Evolutionary conservation across 92 coral and sea anemone genomes (phyloP).

Genomic region (Zoanthus solanderi): DNA sequence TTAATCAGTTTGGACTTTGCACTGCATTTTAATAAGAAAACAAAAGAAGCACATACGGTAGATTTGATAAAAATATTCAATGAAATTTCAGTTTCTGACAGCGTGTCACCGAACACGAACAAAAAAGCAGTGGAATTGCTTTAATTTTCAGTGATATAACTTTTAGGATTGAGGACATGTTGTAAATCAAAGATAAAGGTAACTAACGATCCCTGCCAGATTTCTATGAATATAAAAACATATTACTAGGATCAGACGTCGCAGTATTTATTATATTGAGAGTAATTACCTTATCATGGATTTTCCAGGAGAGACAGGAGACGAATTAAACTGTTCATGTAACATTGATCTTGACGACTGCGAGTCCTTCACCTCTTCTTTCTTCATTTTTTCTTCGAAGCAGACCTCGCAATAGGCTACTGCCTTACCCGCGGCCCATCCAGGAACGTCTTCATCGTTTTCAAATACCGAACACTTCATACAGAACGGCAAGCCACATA

Average conservation of each 20-base stretch:
- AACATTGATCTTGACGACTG: constrained; percentile 12
- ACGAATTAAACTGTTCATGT: constrained; percentile 20
- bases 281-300: constrained; percentile 18
- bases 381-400: constrained; percentile 31
- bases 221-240: constrained; percentile 17
- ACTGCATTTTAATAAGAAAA: constrained; percentile 6
- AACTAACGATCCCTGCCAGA: constrained; percentile 14
- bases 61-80: too few species aligned
- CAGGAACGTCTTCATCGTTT: constrained; percentile 18
- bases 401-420: constrained; percentile 25
- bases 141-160: neutral
- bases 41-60: neutral
- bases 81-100: neutral
- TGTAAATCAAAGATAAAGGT: constrained; percentile 10
- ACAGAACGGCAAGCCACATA: constrained; percentile 26
- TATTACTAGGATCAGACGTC: constrained; percentile 2
- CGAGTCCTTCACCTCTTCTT: constrained; percentile 21
- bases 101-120: neutral
- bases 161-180: constrained; percentile 6
- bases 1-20: constrained; percentile 20
- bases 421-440: constrained; percentile 39
- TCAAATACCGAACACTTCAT: constrained; percentile 23
- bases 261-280: constrained; percentile 24
- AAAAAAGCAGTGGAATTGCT: neutral
- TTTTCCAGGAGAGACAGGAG: constrained; percentile 33